Evolutionary conservation across 2,113 vertebrate genomes (phyloP).

Genomic region (Oceanodroma tethys): DNA sequence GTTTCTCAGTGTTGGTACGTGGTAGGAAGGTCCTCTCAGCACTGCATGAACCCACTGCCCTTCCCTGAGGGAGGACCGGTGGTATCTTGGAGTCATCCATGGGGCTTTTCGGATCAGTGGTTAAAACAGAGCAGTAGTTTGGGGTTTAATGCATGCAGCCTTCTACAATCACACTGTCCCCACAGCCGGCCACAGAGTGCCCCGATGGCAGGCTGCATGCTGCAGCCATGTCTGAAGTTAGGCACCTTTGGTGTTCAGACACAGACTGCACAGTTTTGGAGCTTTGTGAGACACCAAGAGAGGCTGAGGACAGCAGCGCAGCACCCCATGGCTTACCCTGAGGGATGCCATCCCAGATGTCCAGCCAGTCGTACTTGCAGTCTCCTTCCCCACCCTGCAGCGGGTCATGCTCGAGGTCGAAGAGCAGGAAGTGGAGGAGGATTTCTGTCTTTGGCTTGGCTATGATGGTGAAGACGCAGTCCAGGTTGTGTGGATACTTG

Average conservation of each 20-base stretch:
- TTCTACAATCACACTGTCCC: neutral
- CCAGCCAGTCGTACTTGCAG: conserved; percentile 98
- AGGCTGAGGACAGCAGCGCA: neutral
- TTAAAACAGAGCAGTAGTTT: neutral
- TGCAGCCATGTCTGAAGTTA: neutral
- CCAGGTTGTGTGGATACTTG: conserved; percentile 98
- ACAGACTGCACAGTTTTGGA: neutral
- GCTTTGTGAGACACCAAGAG: neutral
- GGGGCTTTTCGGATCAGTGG: neutral
- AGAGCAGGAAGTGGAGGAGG: conserved; percentile 90
- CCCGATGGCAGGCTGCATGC: neutral
- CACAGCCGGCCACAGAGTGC: neutral
- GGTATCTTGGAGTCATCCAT: neutral
- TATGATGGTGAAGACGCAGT: conserved; percentile 94
- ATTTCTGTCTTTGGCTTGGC: conserved; percentile 95
- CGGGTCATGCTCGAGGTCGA: conserved; percentile 96
- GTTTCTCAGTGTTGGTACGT: neutral
- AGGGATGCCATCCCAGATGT: conserved; percentile 97
- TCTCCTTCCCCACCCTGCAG: conserved; percentile 89
- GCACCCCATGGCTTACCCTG: conserved; percentile 78
- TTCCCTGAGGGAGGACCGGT: neutral
- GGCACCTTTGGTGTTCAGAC: neutral
- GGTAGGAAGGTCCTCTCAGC: neutral
- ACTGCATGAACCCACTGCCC: neutral
- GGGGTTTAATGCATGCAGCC: neutral